These are phyloP conservation scores for Pseudachorutes palmiensis DNA, from an alignment of 1,140 invertebrate species.

Conservation along the genomic window DNA sequence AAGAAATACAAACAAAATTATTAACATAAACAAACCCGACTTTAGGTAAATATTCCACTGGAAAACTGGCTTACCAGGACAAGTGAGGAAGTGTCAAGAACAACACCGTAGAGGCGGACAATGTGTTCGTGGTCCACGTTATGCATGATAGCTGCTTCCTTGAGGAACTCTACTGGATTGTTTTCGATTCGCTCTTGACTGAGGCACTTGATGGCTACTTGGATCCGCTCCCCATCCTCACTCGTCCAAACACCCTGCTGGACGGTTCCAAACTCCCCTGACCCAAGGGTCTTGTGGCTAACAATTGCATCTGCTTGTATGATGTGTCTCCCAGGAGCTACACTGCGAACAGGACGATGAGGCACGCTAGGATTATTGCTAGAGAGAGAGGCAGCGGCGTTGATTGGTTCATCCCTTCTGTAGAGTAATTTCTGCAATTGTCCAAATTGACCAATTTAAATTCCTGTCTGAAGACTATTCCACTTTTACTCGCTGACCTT, in stretches of 20 bases:
- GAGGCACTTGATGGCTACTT: slow-evolving; percentile 96
- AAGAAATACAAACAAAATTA: not conserved
- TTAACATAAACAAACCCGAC: too few species aligned
- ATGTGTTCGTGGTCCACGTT: slow-evolving; percentile 94
- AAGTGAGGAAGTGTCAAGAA: slow-evolving; percentile 83
- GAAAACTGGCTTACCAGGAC: slow-evolving; percentile 67
- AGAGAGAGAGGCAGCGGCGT: slow-evolving; percentile 40
- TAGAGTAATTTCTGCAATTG: slow-evolving; percentile 28
- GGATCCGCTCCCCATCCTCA: slow-evolving; percentile 75
- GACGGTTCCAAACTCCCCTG: slow-evolving; percentile 94
- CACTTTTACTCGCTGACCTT: slow-evolving; percentile 44
- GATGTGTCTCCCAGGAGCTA: slow-evolving; percentile 81
- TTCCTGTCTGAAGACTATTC: too few species aligned
- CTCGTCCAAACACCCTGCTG: slow-evolving; percentile 98
- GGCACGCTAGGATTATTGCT: slow-evolving; percentile 43
- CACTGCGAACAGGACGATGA: slow-evolving; percentile 23
- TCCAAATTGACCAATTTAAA: too few species aligned
- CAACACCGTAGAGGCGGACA: slow-evolving; percentile 92
- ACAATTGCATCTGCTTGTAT: slow-evolving; percentile 88
- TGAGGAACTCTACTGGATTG: slow-evolving; percentile 91
- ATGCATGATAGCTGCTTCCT: slow-evolving; percentile 97
- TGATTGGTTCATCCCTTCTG: slow-evolving; percentile 42
- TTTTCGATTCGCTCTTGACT: slow-evolving; percentile 88
- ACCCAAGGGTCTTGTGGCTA: slow-evolving; percentile 87
- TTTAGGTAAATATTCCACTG: not conserved